Percentiles rank a stretch among this genome's conserved stretches.
phyloP scores from a whole-genome alignment of 2,797 vertebrate genomes.

The Passerculus sandwichensis region DNA sequence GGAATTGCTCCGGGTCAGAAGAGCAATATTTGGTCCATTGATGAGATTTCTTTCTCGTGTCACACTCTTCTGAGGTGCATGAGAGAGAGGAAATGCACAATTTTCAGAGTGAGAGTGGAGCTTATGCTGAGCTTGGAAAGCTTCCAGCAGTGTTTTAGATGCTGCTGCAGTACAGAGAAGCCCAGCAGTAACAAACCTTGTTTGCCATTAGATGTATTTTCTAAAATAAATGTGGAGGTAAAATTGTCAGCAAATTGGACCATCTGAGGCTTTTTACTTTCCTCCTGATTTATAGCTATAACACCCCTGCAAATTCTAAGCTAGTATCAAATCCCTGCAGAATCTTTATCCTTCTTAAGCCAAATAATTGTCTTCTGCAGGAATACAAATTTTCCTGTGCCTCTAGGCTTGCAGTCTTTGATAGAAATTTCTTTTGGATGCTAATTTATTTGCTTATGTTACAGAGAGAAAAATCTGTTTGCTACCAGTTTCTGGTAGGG shows the following conservation, averaged over 20 bases:
- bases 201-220: slow-evolving; percentile 20
- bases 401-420: slow-evolving; percentile 34
- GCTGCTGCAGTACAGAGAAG: neutral
- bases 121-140: neutral
- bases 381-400: slow-evolving; percentile 52
- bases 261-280: slow-evolving; percentile 37
- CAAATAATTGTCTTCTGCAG: slow-evolving; percentile 68
- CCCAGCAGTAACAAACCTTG: neutral
- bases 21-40: neutral
- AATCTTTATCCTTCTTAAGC: slow-evolving; percentile 56
- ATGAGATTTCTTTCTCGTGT: neutral
- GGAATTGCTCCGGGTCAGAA: neutral
- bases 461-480: slow-evolving; percentile 10
- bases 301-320: slow-evolving; percentile 22
- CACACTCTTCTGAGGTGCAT: neutral
- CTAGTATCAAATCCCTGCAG: slow-evolving; percentile 44
- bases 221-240: slow-evolving; percentile 16
- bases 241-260: slow-evolving; percentile 33
- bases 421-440: slow-evolving; percentile 44
- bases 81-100: neutral
- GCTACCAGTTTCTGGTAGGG: neutral
- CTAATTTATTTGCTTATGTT: slow-evolving; percentile 62
- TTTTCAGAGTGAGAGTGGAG: neutral
- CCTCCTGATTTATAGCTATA: slow-evolving; percentile 38
- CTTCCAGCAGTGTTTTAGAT: slow-evolving; percentile 7